These are phyloP conservation scores for Yoshiicerus persimilis DNA, from an alignment of 1,140 invertebrate genomes.

Conservation along the genomic window DNA sequence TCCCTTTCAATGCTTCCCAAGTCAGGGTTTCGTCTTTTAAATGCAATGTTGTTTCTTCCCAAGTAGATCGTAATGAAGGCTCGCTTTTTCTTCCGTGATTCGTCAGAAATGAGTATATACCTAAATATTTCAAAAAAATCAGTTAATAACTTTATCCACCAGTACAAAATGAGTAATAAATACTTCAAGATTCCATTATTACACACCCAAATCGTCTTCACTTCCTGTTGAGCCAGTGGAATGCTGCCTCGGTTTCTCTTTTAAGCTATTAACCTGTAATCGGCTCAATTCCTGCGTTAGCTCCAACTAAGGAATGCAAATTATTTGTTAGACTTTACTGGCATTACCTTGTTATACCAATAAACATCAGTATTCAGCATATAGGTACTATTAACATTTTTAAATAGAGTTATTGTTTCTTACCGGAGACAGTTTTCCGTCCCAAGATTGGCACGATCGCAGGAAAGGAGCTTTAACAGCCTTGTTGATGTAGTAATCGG, in stretches of 20 bases:
- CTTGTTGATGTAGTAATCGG: background rate
- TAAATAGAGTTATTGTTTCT: background rate
- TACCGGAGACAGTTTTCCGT: background rate
- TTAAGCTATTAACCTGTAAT: background rate
- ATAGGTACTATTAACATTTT: too few relatives aligned
- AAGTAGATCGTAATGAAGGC: background rate
- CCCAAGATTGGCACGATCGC: background rate
- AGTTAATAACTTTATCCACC: too few relatives aligned
- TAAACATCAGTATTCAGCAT: too few relatives aligned
- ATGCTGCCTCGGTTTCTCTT: background rate
- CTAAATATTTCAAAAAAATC: too few relatives aligned
- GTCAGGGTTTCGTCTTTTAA: background rate
- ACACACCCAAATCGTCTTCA: background rate
- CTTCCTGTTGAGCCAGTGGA: background rate
- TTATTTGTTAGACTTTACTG: too few relatives aligned
- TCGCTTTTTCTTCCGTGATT: background rate
- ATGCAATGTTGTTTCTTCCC: background rate
- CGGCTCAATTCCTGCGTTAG: background rate
- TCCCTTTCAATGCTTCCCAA: background rate
- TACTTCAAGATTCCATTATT: background rate
- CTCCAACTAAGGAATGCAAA: background rate
- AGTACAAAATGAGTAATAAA: background rate
- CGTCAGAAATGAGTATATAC: too few relatives aligned
- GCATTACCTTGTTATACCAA: too few relatives aligned
- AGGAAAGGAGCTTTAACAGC: background rate